Conservation (phyloP, 2,797 vertebrate genomes). For the Muscicapa striata region DNA sequence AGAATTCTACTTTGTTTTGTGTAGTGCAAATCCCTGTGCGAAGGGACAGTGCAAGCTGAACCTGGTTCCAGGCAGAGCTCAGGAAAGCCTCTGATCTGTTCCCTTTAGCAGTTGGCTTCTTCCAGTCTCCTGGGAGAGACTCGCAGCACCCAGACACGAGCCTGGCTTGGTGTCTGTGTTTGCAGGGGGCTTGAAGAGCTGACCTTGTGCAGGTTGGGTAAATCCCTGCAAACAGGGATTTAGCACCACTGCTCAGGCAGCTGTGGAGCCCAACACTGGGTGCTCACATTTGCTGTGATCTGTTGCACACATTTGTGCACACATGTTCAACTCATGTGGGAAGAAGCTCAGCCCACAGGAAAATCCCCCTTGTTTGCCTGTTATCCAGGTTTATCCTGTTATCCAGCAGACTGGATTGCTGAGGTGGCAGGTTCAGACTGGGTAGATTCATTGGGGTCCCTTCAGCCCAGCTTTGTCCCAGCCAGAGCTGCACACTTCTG, state of each 20-base stretch:
- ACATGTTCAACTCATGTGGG: rapidly evolving
- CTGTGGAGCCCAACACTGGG: background rate
- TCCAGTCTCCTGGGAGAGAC: background rate
- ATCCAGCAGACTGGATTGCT: background rate
- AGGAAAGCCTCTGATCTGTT: background rate
- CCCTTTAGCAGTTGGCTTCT: background rate
- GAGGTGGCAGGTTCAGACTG: background rate
- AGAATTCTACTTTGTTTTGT: background rate
- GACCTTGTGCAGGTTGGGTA: rapidly evolving
- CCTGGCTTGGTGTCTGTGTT: background rate
- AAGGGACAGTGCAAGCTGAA: background rate
- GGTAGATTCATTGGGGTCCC: background rate
- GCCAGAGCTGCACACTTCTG: rapidly evolving
- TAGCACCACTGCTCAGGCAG: background rate
- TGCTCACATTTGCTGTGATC: background rate
- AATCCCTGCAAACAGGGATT: background rate
- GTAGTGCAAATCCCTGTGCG: background rate
- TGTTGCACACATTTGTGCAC: rapidly evolving
- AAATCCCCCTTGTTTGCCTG: background rate
- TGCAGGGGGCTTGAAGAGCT: background rate
- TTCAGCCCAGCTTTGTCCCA: background rate
- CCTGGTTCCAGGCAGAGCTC: too few relatives aligned
- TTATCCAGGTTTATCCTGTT: too few relatives aligned
- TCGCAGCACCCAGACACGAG: background rate
- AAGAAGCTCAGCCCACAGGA: background rate